A percentile compares a stretch with the other conserved stretches of the same genome.
These are phyloP conservation scores for Phthorimaea operculella DNA, from an alignment of 1,140 invertebrate species.

Conservation along the genomic window DNA sequence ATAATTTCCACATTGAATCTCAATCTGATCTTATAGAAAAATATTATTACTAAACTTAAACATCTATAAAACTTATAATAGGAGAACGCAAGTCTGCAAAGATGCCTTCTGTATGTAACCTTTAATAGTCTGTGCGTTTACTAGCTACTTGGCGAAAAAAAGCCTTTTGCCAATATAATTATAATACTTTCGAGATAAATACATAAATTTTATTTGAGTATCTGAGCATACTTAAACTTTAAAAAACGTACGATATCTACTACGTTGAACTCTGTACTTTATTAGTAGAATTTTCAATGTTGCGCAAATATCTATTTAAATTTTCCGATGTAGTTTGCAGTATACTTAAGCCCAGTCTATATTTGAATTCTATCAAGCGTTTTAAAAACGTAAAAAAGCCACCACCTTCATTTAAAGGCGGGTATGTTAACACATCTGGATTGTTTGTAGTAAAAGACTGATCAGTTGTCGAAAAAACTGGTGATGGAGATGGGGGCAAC, in stretches of 20 bases:
- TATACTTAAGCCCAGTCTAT: conserved; percentile 58
- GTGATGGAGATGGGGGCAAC: conserved; percentile 30
- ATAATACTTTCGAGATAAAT: too few relatives aligned
- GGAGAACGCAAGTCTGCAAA: too few relatives aligned
- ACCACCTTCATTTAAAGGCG: conserved; percentile 34
- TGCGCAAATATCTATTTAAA: conserved; percentile 55
- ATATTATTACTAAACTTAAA: too few relatives aligned
- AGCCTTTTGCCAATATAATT: too few relatives aligned
- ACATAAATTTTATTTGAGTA: not conserved
- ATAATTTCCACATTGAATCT: not conserved
- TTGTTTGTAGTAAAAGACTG: conserved; percentile 25
- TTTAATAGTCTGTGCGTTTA: too few relatives aligned
- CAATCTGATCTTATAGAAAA: too few relatives aligned
- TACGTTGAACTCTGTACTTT: conserved; percentile 29
- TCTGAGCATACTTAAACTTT: not conserved
- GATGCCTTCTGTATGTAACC: too few relatives aligned
- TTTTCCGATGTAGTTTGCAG: conserved; percentile 59
- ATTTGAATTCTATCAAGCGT: conserved; percentile 61
- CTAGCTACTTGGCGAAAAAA: too few relatives aligned
- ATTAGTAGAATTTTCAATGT: conserved; percentile 34
- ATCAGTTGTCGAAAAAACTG: conserved; percentile 21
- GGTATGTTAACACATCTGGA: conserved; percentile 52
- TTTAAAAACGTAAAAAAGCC: conserved; percentile 59
- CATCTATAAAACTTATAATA: too few relatives aligned
- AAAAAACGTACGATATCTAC: not conserved